Evolutionary conservation across 2,888 invertebrate genomes (phyloP).

Genomic region (Ichneumon xanthorius): DNA sequence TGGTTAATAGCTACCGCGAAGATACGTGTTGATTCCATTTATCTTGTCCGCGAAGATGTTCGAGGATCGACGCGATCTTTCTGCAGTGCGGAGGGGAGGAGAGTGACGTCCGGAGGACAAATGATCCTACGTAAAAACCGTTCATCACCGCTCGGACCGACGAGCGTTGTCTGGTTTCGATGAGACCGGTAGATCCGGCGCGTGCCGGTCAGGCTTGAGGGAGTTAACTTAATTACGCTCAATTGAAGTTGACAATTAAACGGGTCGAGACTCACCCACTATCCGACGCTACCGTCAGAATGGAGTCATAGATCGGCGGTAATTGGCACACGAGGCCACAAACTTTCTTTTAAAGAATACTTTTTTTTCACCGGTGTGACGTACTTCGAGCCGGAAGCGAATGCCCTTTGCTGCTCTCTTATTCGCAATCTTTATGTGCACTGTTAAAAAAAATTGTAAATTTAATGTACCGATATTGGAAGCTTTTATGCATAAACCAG

Average conservation of each 20-base stretch:
- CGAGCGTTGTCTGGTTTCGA: constrained; percentile 4
- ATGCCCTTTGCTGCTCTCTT: neutral
- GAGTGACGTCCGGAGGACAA: neutral
- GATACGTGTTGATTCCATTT: constrained; percentile 66
- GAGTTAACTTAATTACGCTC: constrained; percentile 81
- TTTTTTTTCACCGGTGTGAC: neutral
- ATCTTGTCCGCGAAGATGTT: constrained; percentile 47
- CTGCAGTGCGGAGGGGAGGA: neutral
- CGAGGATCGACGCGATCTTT: neutral
- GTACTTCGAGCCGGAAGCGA: no score
- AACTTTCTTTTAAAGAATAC: neutral
- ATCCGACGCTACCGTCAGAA: neutral
- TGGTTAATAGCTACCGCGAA: constrained; percentile 49
- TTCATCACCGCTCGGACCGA: constrained; percentile 2
- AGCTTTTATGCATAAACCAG: no score
- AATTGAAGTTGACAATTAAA: constrained; percentile 82
- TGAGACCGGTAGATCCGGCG: constrained; percentile 7
- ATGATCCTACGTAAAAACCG: constrained; percentile 36
- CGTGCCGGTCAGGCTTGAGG: constrained; percentile 41
- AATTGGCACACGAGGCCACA: constrained; percentile 16
- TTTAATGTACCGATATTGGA: no score
- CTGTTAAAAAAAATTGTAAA: no score
- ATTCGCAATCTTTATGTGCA: neutral
- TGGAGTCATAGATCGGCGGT: neutral
- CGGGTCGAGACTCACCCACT: constrained; percentile 71